A percentile compares a stretch with the other conserved stretches of the same genome.
Conservation (phyloP, 2,888 invertebrate species). For the Tenthredo scrophulariae region DNA sequence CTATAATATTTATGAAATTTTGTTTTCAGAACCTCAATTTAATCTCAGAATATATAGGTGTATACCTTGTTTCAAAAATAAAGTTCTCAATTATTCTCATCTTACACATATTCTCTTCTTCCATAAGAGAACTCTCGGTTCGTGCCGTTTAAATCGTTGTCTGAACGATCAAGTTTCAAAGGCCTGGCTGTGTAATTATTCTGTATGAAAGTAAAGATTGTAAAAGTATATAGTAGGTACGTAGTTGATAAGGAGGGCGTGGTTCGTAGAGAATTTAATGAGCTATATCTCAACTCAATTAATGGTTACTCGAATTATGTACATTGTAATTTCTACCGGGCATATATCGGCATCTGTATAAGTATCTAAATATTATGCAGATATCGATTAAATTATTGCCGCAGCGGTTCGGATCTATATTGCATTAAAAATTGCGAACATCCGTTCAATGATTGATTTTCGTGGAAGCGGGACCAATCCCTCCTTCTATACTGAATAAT, state of each 20-base stretch:
- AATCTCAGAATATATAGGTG: neutral
- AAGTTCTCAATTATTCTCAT: conserved; percentile 38
- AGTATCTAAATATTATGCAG: conserved; percentile 62
- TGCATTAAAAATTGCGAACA: conserved; percentile 71
- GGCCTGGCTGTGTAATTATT: conserved; percentile 30
- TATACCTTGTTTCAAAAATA: neutral
- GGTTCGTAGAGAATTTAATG: conserved; percentile 40
- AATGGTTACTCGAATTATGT: conserved; percentile 32
- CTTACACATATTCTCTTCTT: conserved; percentile 16
- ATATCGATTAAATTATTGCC: conserved; percentile 64
- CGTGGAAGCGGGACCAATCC: conserved; percentile 66
- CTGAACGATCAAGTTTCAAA: conserved; percentile 38
- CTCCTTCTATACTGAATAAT: conserved; percentile 59
- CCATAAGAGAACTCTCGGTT: neutral
- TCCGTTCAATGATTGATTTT: conserved; percentile 74
- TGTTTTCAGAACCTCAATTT: neutral
- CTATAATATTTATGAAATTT: conserved; percentile 14
- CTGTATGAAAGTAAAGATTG: conserved; percentile 19
- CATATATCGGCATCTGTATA: conserved; percentile 1
- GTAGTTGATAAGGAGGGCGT: conserved; percentile 27
- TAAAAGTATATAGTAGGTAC: conserved; percentile 35
- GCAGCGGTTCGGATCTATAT: conserved; percentile 59
- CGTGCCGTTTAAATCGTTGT: neutral
- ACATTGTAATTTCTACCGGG: conserved; percentile 26
- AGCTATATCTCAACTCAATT: conserved; percentile 43